Conservation (phyloP, 2,888 invertebrate species). For the Sisyra nigra region DNA sequence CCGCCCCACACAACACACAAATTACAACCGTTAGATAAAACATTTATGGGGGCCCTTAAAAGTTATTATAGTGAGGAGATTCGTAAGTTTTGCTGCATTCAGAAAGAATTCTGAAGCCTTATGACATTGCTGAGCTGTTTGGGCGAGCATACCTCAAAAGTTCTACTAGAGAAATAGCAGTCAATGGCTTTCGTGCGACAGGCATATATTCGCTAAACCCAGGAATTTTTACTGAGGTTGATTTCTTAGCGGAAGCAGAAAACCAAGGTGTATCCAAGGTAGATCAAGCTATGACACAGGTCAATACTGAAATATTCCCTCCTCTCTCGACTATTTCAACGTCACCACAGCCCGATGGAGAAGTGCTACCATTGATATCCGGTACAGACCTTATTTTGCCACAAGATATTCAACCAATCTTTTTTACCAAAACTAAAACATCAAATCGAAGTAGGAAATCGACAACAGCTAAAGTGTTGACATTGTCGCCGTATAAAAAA, state of each 20-base stretch:
- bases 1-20: slow-evolving; percentile 21
- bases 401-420: too few relatives aligned
- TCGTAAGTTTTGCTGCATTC: slow-evolving; percentile 9
- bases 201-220: slow-evolving; percentile 9
- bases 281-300: too few relatives aligned
- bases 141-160: slow-evolving; percentile 13
- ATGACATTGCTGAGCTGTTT: slow-evolving; percentile 12
- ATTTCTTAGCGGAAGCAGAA: slow-evolving; percentile 7
- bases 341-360: too few relatives aligned
- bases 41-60: slow-evolving; percentile 11
- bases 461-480: too few relatives aligned
- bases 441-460: too few relatives aligned
- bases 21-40: slow-evolving; percentile 20
- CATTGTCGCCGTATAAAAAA: too few relatives aligned
- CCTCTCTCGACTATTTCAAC: too few relatives aligned
- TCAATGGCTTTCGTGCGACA: slow-evolving; percentile 12
- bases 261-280: too few relatives aligned
- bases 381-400: too few relatives aligned
- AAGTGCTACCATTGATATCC: too few relatives aligned
- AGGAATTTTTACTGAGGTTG: slow-evolving; percentile 6
- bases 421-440: too few relatives aligned
- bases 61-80: slow-evolving; percentile 10
- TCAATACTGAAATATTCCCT: too few relatives aligned
- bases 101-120: slow-evolving; percentile 9
- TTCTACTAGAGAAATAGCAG: slow-evolving; percentile 11